Conservation (phyloP, 2,888 invertebrate genomes). For the Cabera pusaria region DNA sequence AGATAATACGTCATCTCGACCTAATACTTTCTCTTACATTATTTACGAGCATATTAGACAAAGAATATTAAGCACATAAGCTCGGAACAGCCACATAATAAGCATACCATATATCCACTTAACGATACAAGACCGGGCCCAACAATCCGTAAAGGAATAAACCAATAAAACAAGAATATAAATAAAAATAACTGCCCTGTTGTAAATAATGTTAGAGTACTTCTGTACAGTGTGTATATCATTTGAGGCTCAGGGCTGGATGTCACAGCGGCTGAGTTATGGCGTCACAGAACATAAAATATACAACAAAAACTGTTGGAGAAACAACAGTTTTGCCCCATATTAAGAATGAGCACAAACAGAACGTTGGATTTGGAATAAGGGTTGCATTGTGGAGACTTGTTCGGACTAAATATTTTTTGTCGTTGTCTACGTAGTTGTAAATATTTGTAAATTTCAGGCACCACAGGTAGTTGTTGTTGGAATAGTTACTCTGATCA, state of each 20-base stretch:
- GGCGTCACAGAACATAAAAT: conserved; percentile 82
- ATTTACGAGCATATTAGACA: conserved; percentile 19
- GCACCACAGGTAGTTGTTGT: too few species aligned
- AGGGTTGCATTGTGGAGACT: conserved; percentile 45
- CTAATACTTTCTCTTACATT: conserved; percentile 1
- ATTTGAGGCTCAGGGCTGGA: conserved; percentile 65
- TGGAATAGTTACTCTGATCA: too few species aligned
- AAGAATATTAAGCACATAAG: conserved; percentile 15
- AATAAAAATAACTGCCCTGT: conserved; percentile 72
- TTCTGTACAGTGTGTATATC: conserved; percentile 62
- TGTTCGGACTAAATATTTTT: conserved; percentile 20
- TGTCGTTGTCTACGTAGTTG: too few species aligned
- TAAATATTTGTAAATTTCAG: too few species aligned
- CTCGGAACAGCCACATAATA: conserved; percentile 36
- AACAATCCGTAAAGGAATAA: conserved; percentile 74
- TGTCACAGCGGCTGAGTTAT: conserved; percentile 72
- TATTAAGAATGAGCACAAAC: conserved; percentile 82
- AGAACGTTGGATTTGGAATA: conserved; percentile 77
- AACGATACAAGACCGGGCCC: conserved; percentile 46
- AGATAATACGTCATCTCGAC: too few species aligned
- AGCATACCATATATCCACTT: conserved; percentile 55
- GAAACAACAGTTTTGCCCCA: conserved; percentile 82
- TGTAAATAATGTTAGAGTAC: conserved; percentile 63
- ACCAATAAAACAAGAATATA: conserved; percentile 75
- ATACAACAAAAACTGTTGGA: conserved; percentile 82